Base-by-base conservation (phyloP, 2,113 vertebrate genomes). In the Neolamprologus devosi region DNA sequence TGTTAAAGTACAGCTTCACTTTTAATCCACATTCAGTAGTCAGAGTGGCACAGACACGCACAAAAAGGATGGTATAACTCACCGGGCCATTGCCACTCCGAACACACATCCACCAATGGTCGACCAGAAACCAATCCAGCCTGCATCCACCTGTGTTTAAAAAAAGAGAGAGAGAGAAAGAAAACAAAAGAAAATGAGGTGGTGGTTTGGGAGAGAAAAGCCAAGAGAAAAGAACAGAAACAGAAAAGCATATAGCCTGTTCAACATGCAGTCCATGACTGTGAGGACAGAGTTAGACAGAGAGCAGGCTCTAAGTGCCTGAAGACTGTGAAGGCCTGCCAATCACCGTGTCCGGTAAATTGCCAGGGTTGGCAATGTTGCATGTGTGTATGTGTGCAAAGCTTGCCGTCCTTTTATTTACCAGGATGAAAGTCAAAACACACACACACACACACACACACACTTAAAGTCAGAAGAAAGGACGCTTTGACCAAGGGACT, bases 91-190 rank as follows among this genome's bases (percentile, higher is more conserved):
- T 35, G 97, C 97, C 91, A 99, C 97, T 87, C 98, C 99, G 94
- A 99, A 97, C 87, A 99, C 96, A 94, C 98, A 99, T 70, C 99
- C 98, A 70, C 98, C 99, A 80, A 99, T 94, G 60, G 97, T 96
- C 28, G 99, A 99, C 98, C 98, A 99, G 96, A 99, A 99, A 84
- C 98, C 99, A 92, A 99, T 98, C 98, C 98, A 99, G 89, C 99
- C 99, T 68, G 98, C 99, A 90, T 99, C 97, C 85, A 99, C 97
- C 99, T 99, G 92, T 26, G 47, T 30, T 35, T 63, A 7, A 35
- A 33, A 63, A 6, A 0, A 11, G 0, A 7, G 23, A 19, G 19
- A 45, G 2, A 13, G 2, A 21, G 47, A 9, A 33, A 83, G 37
- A 51, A 53, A 54, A 55, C 17, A 45, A 45, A 30, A 9, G 21